phyloP scores from a whole-genome alignment of 2,113 vertebrate genomes.

The Athene noctua region DNA sequence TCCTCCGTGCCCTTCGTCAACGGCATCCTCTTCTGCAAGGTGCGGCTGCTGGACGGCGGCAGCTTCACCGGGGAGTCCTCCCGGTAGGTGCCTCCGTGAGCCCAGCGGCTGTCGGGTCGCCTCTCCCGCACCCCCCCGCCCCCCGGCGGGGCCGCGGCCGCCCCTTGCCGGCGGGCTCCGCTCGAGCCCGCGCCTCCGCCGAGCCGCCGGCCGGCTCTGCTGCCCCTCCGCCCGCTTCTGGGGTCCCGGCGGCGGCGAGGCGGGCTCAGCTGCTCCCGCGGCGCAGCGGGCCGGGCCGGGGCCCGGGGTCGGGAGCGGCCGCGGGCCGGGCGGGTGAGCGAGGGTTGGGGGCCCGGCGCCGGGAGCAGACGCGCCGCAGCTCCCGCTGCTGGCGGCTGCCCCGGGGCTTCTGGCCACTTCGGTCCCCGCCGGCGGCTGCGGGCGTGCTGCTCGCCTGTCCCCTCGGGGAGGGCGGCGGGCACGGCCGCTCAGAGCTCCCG shows the following conservation, averaged over 20 bases:
- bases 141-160: background rate
- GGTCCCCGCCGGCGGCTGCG: background rate
- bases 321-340: background rate
- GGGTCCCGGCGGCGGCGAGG: too few relatives aligned
- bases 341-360: background rate
- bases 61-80: conserved; percentile 87
- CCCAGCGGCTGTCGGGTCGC: background rate
- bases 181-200: background rate
- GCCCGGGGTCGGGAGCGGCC: background rate
- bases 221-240: background rate
- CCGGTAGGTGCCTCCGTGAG: conserved; percentile 74
- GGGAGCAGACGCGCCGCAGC: background rate
- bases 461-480: background rate
- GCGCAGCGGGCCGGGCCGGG: background rate
- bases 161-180: background rate
- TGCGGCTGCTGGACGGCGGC: conserved; percentile 88
- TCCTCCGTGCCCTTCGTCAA: conserved; percentile 93
- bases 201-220: background rate
- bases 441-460: background rate
- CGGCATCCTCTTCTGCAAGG: conserved; percentile 94
- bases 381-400: background rate
- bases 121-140: too few relatives aligned
- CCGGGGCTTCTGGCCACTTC: background rate
- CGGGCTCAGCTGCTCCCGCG: background rate
- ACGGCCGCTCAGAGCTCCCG: background rate